Evolutionary conservation across 2,888 invertebrate genomes (phyloP).

Genomic region (Hoplodrina blanda): DNA sequence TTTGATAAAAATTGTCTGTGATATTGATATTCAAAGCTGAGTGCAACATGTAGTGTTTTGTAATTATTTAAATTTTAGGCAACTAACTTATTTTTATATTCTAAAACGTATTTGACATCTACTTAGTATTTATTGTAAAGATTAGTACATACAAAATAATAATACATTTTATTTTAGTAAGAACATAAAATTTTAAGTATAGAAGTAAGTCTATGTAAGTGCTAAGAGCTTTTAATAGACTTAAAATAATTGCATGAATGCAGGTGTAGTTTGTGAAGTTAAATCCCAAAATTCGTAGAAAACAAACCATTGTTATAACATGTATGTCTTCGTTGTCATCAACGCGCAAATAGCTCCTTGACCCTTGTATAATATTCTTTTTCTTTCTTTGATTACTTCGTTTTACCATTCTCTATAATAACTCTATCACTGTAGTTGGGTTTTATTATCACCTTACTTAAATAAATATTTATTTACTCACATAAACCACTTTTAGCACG

Average conservation of each 20-base stretch:
- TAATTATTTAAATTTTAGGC: conserved; percentile 61
- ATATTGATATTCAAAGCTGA: conserved; percentile 81
- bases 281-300: neutral
- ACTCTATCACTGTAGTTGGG: neutral
- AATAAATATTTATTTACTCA: neutral
- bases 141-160: conserved; percentile 27
- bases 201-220: conserved; percentile 8
- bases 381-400: neutral
- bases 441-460: neutral
- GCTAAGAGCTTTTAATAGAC: conserved; percentile 20
- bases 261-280: conserved; percentile 7
- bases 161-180: conserved; percentile 27
- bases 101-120: conserved; percentile 42
- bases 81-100: conserved; percentile 72
- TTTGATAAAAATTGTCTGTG: conserved; percentile 80
- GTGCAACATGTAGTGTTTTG: conserved; percentile 64
- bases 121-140: conserved; percentile 62
- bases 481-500: neutral
- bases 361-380: neutral
- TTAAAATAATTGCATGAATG: neutral
- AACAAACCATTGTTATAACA: neutral
- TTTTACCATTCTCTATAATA: neutral
- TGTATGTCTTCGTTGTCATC: neutral
- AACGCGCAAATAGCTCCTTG: conserved; percentile 20
- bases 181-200: conserved; percentile 1